Percentiles rank a stretch among this genome's conserved stretches.
Conservation (phyloP, 2,888 invertebrate species). For the Leptopilina drosophilae region DNA sequence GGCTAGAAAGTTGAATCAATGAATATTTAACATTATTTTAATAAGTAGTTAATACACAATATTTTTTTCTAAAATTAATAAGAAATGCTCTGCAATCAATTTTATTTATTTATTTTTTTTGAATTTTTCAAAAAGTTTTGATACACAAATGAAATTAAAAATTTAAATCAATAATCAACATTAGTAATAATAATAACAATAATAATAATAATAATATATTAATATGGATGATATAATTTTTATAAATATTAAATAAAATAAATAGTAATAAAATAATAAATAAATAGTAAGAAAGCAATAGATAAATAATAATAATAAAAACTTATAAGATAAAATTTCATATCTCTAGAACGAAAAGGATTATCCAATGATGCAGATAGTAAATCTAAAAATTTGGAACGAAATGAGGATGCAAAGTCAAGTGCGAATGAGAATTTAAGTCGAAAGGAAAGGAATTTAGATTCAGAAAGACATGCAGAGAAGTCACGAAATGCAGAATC, state of each 20-base stretch:
- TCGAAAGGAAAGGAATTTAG: background rate
- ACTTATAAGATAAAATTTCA: background rate
- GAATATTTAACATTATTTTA: background rate
- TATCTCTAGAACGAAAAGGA: background rate
- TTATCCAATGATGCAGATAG: background rate
- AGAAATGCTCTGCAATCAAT: too few relatives aligned
- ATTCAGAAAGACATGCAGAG: background rate
- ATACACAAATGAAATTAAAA: too few relatives aligned
- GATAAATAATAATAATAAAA: too few relatives aligned
- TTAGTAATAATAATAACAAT: too few relatives aligned
- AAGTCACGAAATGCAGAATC: background rate
- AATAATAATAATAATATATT: too few relatives aligned
- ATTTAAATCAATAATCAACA: too few relatives aligned
- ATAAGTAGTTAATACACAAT: background rate
- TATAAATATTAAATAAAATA: too few relatives aligned
- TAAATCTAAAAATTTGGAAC: background rate
- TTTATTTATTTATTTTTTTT: too few relatives aligned
- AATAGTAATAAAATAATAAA: too few relatives aligned
- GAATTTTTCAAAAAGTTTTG: too few relatives aligned
- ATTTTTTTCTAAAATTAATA: background rate
- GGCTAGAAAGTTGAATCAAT: background rate
- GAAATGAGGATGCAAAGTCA: background rate
- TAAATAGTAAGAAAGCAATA: too few relatives aligned
- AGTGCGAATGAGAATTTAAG: background rate
- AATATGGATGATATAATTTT: too few relatives aligned